Percentiles rank a stretch among this genome's conserved stretches.
phyloP scores from a whole-genome alignment of 2,797 vertebrate genomes.

The Hybognathus amarus region DNA sequence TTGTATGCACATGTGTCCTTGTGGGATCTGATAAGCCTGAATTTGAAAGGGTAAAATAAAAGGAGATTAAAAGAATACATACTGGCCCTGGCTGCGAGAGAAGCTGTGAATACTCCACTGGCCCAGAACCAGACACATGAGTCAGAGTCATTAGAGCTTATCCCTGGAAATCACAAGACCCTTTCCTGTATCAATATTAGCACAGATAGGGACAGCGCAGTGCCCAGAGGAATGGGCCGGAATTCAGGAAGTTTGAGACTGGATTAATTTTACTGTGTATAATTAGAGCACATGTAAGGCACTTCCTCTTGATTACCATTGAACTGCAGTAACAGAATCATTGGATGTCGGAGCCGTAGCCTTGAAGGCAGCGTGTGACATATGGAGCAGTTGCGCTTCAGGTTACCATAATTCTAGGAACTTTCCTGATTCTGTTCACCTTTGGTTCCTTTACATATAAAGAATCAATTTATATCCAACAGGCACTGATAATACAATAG shows the following conservation, averaged over 20 bases:
- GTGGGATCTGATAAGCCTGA: constrained; percentile 41
- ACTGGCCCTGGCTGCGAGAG: constrained; percentile 32
- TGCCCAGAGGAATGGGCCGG: background rate
- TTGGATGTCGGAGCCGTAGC: background rate
- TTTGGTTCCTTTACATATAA: background rate
- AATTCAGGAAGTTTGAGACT: constrained; percentile 34
- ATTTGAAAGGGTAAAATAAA: constrained; percentile 54
- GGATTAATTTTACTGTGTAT: constrained; percentile 45
- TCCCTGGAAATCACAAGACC: constrained; percentile 51
- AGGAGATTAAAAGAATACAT: constrained; percentile 55
- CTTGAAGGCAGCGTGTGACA: background rate
- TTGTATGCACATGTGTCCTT: constrained; percentile 20
- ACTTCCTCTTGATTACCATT: constrained; percentile 33
- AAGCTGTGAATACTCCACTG: constrained; percentile 38
- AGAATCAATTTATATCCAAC: background rate
- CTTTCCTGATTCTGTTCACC: background rate
- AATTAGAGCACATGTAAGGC: constrained; percentile 32
- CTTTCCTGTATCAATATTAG: constrained; percentile 48
- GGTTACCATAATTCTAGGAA: background rate
- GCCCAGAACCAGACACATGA: constrained; percentile 53
- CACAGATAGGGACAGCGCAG: constrained; percentile 23
- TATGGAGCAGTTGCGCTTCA: background rate
- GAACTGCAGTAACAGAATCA: constrained; percentile 1
- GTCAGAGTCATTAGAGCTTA: constrained; percentile 52
- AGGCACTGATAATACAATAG: background rate